Conservation (phyloP, 1,140 invertebrate genomes). For the Limonius californicus region DNA sequence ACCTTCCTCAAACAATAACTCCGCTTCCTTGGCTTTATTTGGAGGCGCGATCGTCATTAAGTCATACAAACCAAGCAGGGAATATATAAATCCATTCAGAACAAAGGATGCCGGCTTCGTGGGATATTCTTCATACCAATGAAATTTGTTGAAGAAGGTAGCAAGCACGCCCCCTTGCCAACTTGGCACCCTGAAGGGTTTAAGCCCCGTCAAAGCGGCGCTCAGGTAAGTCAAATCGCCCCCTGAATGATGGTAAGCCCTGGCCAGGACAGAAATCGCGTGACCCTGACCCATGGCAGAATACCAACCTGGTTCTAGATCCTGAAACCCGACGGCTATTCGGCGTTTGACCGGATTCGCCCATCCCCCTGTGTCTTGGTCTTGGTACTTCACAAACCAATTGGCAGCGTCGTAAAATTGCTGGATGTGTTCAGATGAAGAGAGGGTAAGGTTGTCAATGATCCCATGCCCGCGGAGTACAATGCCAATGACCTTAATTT, state of each 20-base stretch:
- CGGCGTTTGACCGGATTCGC: constrained; percentile 78
- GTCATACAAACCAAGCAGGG: constrained; percentile 94
- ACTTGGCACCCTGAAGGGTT: constrained; percentile 72
- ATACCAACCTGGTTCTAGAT: constrained; percentile 59
- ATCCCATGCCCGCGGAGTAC: constrained; percentile 72
- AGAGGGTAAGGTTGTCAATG: constrained; percentile 77
- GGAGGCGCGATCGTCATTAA: constrained; percentile 66
- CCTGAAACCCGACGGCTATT: constrained; percentile 69
- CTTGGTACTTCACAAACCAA: constrained; percentile 90
- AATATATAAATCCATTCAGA: constrained; percentile 98
- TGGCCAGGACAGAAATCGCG: constrained; percentile 85
- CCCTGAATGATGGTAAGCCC: constrained; percentile 82
- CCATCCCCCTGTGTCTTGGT: constrained; percentile 79
- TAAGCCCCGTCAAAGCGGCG: constrained; percentile 74
- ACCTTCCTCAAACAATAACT: constrained; percentile 77
- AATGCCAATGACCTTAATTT: constrained; percentile 66
- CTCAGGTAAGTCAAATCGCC: constrained; percentile 73
- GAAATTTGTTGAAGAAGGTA: constrained; percentile 68
- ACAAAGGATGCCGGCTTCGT: constrained; percentile 93
- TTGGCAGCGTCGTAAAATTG: constrained; percentile 90
- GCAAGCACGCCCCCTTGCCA: constrained; percentile 79
- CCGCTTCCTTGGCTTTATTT: constrained; percentile 61
- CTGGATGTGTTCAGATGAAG: constrained; percentile 78
- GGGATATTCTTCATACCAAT: constrained; percentile 97
- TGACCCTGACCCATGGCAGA: constrained; percentile 98